Evolutionary conservation across 35 echinoderm and acorn worm species (phyloP).

Genomic region (Apostichopus californicus): DNA sequence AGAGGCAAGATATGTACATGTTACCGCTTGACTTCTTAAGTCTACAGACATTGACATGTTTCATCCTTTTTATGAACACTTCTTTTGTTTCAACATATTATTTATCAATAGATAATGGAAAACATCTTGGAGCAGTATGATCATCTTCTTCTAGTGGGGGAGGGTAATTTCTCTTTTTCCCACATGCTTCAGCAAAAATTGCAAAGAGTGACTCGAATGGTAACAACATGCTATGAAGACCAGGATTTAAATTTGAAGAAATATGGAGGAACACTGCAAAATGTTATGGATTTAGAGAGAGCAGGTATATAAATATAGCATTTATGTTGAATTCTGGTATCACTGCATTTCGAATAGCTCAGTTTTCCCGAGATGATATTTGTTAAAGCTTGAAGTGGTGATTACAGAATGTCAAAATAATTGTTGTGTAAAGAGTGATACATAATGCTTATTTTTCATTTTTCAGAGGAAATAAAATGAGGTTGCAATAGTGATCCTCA

Average conservation of each 20-base stretch:
- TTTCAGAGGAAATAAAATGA: too few relatives aligned
- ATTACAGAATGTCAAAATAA: too few relatives aligned
- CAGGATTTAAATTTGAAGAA: not conserved
- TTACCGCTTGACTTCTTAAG: too few relatives aligned
- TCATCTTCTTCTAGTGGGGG: conserved; percentile 76
- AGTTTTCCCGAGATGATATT: too few relatives aligned
- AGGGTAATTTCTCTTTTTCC: conserved; percentile 94
- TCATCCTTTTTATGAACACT: not conserved
- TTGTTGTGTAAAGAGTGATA: too few relatives aligned
- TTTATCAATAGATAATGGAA: conserved; percentile 8
- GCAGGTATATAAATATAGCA: not conserved
- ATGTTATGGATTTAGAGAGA: not conserved
- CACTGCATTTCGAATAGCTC: not conserved
- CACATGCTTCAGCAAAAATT: conserved; percentile 55
- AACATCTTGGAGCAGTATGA: not conserved
- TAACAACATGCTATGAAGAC: conserved; percentile 70
- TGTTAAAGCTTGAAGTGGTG: too few relatives aligned
- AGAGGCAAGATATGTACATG: too few relatives aligned
- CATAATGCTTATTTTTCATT: too few relatives aligned
- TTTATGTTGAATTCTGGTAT: not conserved
- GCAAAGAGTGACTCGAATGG: not conserved
- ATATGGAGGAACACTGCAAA: not conserved
- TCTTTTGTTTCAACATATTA: not conserved
- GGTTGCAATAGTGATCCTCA: too few relatives aligned
- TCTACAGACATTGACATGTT: not conserved